Base-by-base conservation (phyloP, 92 coral and sea anemone species). In the Siderastrea radians region DNA sequence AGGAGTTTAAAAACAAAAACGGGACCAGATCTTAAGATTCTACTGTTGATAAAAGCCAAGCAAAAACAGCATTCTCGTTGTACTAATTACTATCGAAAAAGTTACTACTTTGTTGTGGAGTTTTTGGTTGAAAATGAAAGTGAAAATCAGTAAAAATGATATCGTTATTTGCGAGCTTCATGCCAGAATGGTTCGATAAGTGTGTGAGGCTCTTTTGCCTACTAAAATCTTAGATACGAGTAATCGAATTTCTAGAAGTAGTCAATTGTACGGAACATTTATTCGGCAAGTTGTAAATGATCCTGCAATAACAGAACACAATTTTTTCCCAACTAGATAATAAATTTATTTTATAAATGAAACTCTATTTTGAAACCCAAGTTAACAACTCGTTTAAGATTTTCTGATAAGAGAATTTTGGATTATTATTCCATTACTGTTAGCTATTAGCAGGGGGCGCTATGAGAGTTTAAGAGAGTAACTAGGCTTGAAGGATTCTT, bases 401-500 rank as follows among this genome's bases (percentile, higher is more conserved):
- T 57, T 82, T 82, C 86, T 67, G 78, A 47, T 55, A 69, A 82
- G 78, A 57, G 66, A 70, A 54, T 46, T 48, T 82, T 68, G 11
- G 14, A 47, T 82, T 55, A 81, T 69, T 49, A 12, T 47, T 12
- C 50, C 49, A 5, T 14, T 14, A n/a, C 6, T 52, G 3, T 4
- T 50, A 12, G 26, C 65, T 16, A 12, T 53, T 59, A 14, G 68
- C 65, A n/a, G 78, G 69, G 59, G 78, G 48, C 51, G 55, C 17
- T 8, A 6, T 9, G 45, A 74, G 50, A 69, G 57, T 66, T 80
- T 15, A 51, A 49, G 48, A 38, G 49, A 48, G 15, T 59, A 47
- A 77, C 19, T 11, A 48, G 70, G 70, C 45, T 26, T 54, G 17
- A 59, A 49, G 8, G 62, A 49, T 63, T 48, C 65, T 64, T 79